Evolutionary conservation across 37 sponge, comb jelly and placozoan species (phyloP).

Genomic region (Geodia barretti): DNA sequence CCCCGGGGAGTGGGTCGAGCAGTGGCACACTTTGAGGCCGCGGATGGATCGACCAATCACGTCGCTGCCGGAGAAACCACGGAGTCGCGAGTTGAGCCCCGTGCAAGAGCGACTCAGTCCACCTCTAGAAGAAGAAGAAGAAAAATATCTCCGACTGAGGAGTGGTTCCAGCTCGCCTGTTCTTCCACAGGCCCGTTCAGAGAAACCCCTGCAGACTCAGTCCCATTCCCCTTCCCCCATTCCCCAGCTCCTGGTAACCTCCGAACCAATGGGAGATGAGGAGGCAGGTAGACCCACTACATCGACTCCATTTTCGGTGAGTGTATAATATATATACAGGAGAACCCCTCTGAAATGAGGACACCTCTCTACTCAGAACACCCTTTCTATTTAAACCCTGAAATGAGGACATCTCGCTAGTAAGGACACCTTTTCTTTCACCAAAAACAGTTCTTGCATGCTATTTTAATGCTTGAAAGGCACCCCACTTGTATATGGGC

Average conservation of each 20-base stretch:
- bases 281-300: too few relatives aligned
- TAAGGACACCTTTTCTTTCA: too few relatives aligned
- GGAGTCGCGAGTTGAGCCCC: background rate
- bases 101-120: background rate
- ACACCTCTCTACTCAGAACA: background rate
- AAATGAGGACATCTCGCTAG: too few relatives aligned
- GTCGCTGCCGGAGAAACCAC: background rate
- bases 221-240: background rate
- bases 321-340: background rate
- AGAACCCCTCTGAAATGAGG: too few relatives aligned
- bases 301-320: too few relatives aligned
- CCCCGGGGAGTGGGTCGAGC: slow-evolving; percentile 70
- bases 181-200: background rate
- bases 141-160: background rate
- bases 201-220: too few relatives aligned
- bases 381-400: background rate
- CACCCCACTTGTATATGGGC: too few relatives aligned
- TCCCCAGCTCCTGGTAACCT: background rate
- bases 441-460: too few relatives aligned
- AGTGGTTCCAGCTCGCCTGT: background rate
- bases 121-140: background rate
- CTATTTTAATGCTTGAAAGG: too few relatives aligned
- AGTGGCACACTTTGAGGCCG: slow-evolving; percentile 47
- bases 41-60: slow-evolving; percentile 29
- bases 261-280: too few relatives aligned